Evolutionary conservation across 30 jellyfish, hydroid and myxozoan genomes (phyloP).

Genomic region (Mastigias papua): DNA sequence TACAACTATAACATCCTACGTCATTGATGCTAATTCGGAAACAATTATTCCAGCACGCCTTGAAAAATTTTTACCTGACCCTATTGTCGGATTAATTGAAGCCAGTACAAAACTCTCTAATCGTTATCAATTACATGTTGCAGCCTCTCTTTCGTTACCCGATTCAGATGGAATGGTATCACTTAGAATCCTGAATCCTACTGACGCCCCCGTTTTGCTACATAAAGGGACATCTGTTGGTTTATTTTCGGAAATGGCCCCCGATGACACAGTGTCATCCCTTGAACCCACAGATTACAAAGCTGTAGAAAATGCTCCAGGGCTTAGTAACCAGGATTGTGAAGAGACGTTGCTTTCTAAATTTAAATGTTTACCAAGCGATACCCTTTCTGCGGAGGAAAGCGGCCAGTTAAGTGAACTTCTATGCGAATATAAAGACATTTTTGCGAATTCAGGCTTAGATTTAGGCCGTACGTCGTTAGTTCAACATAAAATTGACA

Average conservation of each 20-base stretch:
- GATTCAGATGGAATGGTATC: slow-evolving; percentile 26
- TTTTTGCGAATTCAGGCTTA: slow-evolving; percentile 23
- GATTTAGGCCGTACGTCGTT: slow-evolving; percentile 49
- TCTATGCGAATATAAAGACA: background rate
- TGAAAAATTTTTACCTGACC: background rate
- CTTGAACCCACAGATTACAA: background rate
- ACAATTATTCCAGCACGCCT: slow-evolving; percentile 23
- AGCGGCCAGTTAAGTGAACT: background rate
- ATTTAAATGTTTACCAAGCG: slow-evolving; percentile 9
- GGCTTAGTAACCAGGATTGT: background rate
- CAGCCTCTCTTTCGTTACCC: slow-evolving; percentile 16
- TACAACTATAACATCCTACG: background rate
- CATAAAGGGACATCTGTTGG: slow-evolving; percentile 9
- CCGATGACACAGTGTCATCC: background rate
- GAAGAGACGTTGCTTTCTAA: background rate
- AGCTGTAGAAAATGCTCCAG: background rate
- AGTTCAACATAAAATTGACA: slow-evolving; percentile 57
- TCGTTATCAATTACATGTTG: slow-evolving; percentile 11
- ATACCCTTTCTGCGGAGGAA: background rate
- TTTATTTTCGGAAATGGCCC: background rate
- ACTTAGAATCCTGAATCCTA: slow-evolving; percentile 22
- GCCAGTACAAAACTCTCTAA: slow-evolving; percentile 30
- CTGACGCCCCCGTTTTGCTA: slow-evolving; percentile 21
- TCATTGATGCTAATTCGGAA: slow-evolving; percentile 11
- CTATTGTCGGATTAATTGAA: slow-evolving; percentile 13